phyloP scores from a whole-genome alignment of 2,113 vertebrate genomes.

The Cebidichthys violaceus region DNA sequence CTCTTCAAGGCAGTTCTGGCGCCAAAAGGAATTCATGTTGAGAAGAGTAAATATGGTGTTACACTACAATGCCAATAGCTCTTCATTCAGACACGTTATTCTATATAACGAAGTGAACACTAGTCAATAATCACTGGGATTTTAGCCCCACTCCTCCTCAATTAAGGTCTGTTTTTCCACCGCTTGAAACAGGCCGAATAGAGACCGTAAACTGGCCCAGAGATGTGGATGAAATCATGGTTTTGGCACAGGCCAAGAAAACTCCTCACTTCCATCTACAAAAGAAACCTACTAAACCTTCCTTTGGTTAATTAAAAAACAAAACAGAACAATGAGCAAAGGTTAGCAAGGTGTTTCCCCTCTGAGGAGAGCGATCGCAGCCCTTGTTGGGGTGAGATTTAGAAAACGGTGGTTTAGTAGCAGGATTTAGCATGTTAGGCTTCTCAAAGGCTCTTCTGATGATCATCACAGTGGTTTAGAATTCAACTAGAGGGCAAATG shows the following conservation, averaged over 20 bases:
- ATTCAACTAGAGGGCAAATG: constrained; percentile 69
- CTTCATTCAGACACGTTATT: constrained; percentile 52
- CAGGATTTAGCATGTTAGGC: constrained; percentile 42
- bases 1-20: constrained; percentile 42
- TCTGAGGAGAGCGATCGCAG: constrained; percentile 63
- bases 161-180: constrained; percentile 33
- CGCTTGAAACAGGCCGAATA: constrained; percentile 22
- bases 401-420: constrained; percentile 54
- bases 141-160: constrained; percentile 22
- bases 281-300: constrained; percentile 56
- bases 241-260: constrained; percentile 64
- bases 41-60: constrained; percentile 38
- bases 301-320: constrained; percentile 77
- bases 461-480: constrained; percentile 85
- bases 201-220: constrained; percentile 50
- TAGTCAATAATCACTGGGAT: constrained; percentile 31
- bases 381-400: constrained; percentile 61
- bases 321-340: constrained; percentile 54
- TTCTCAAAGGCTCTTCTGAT: constrained; percentile 77
- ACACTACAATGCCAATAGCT: constrained; percentile 48
- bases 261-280: constrained; percentile 36
- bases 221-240: constrained; percentile 49
- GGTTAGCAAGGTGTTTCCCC: constrained; percentile 35
- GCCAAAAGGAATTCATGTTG: constrained; percentile 29
- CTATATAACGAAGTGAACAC: constrained; percentile 43